These are phyloP conservation scores for Callyntrura sp. DNA, from an alignment of 2,888 invertebrate genomes.

Conservation along the genomic window DNA sequence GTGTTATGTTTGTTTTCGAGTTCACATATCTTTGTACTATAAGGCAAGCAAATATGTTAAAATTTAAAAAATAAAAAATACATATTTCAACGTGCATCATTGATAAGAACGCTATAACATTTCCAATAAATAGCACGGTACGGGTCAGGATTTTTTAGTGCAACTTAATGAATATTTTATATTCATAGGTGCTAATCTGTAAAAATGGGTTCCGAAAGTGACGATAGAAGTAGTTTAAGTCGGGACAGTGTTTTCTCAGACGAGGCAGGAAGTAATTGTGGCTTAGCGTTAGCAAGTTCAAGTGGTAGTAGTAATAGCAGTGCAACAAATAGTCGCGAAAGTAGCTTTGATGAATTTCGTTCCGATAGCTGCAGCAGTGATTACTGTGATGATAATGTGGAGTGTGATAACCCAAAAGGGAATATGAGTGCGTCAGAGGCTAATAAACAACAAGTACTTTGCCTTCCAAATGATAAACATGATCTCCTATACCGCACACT, in stretches of 20 bases:
- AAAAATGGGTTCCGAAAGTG: slow-evolving; percentile 54
- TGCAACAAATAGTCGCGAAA: slow-evolving; percentile 65
- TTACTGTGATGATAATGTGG: slow-evolving; percentile 74
- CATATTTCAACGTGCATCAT: too few species aligned
- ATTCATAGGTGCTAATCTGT: slow-evolving; percentile 2
- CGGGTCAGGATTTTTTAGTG: too few species aligned
- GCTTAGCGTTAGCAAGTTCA: slow-evolving; percentile 54
- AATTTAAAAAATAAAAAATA: too few species aligned
- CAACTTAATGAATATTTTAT: too few species aligned
- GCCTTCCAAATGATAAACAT: slow-evolving; percentile 71
- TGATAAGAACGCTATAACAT: too few species aligned
- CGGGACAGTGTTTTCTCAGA: slow-evolving; percentile 69
- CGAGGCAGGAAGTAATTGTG: slow-evolving; percentile 41
- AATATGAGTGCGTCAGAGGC: slow-evolving; percentile 55
- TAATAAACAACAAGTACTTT: slow-evolving; percentile 67
- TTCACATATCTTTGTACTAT: too few species aligned
- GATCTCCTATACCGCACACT: slow-evolving; percentile 75
- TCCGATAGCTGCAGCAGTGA: slow-evolving; percentile 74
- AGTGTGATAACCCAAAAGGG: slow-evolving; percentile 49
- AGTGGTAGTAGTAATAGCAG: slow-evolving; percentile 62
- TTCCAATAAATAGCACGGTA: too few species aligned
- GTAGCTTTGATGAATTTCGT: slow-evolving; percentile 75
- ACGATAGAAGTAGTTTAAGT: slow-evolving; percentile 59
- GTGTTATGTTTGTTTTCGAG: too few species aligned
- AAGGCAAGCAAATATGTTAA: too few species aligned